Conservation (phyloP, 2,113 vertebrate species). For the Tachuris rubrigastra region DNA sequence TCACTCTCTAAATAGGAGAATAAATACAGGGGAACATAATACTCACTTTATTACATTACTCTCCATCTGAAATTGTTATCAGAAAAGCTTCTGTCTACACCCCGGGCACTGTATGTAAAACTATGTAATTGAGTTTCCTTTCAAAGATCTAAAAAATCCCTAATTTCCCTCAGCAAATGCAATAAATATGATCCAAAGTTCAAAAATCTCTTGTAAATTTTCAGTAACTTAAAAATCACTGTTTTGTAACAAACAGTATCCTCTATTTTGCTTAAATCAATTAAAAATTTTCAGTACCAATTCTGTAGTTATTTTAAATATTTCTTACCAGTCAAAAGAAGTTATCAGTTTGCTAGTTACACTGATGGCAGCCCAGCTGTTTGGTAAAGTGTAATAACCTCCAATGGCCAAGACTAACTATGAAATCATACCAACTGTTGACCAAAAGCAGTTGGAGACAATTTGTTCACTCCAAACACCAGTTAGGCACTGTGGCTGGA, state of each 20-base stretch:
- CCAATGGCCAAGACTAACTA: neutral
- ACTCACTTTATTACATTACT: neutral
- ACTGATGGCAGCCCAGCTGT: neutral
- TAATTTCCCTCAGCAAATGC: neutral
- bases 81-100: neutral
- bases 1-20: neutral
- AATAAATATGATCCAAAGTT: neutral
- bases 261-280: neutral
- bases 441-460: neutral
- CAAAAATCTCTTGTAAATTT: neutral
- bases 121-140: neutral
- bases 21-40: neutral
- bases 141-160: neutral
- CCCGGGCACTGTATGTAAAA: neutral
- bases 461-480: neutral
- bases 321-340: neutral
- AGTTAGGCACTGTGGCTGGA: neutral
- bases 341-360: neutral
- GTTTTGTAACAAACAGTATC: neutral
- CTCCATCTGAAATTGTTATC: neutral
- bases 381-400: neutral
- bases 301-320: neutral
- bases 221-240: neutral
- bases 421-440: neutral
- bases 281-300: neutral